Evolutionary conservation across 23 tunicate species (phyloP), one percentile per base, ranked within the genome.

Genomic region (Pegea sp.): DNA sequence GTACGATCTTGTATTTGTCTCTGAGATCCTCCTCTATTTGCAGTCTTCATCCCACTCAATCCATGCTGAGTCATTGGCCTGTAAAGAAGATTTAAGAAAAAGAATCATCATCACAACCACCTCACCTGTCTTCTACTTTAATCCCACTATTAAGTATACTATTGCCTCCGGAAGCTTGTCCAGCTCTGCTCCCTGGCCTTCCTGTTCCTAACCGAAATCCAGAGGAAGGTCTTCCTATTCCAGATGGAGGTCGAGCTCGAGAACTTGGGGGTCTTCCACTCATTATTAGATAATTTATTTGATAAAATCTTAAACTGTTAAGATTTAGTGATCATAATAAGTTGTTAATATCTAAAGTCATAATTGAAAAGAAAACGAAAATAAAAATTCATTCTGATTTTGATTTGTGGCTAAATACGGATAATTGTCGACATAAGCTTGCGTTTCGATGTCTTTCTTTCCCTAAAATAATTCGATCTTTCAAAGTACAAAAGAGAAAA

Each of bases 51-150:
- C 29, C 81, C 95, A 42, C 95, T 59, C 33, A 84, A 51, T 26
- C 95, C 95, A 64, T 84, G 95, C 67, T 84, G 95, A 4, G 95
- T 84, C 95, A 84, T 84, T 44, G 95, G 95, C 38, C 95, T 72
- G 25, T n/a, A 29, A 26, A 22, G 1, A 50, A 38, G n/a, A n/a
- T n/a, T n/a, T n/a, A n/a, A n/a, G n/a, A n/a, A n/a, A n/a, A n/a
- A n/a, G n/a, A n/a, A n/a, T n/a, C n/a, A n/a, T n/a, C n/a, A n/a
- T n/a, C n/a, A n/a, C n/a, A n/a, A n/a, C n/a, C n/a, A n/a, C n/a
- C n/a, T n/a, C n/a, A 38, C 46, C 46, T 38, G 46, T 38, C 46
- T 16, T 38, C 46, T 8, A 38, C 46, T 16, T 16, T 38, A 16
- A 38, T 16, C 11, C 46, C 46, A 8, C 13, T 38, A 11, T 16